Evolutionary conservation across 2,113 vertebrate genomes (phyloP).

Genomic region (Polypterus senegalus): DNA sequence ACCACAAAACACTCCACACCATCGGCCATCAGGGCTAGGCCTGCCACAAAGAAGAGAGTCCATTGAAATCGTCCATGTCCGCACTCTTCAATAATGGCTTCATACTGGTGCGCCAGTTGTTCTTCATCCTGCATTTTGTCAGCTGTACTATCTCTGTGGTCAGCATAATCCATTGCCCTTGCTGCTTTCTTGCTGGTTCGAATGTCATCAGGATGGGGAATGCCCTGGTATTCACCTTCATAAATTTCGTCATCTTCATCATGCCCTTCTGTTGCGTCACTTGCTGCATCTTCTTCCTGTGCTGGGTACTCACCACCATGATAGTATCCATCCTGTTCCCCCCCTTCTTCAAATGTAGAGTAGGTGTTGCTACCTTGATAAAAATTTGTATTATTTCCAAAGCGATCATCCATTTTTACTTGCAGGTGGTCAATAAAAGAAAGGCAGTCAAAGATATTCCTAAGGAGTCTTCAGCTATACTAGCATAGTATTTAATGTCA

Average conservation of each 20-base stretch:
- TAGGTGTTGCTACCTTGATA: slow-evolving; percentile 49
- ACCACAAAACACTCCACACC: slow-evolving; percentile 93
- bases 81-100: slow-evolving; percentile 90
- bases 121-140: slow-evolving; percentile 76
- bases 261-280: slow-evolving; percentile 85
- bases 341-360: slow-evolving; percentile 49
- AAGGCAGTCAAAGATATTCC: slow-evolving; percentile 20
- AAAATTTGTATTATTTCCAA: slow-evolving; percentile 51
- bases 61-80: slow-evolving; percentile 94
- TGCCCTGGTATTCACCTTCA: slow-evolving; percentile 92
- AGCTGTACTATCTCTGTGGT: slow-evolving; percentile 57
- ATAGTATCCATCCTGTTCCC: slow-evolving; percentile 53
- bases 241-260: slow-evolving; percentile 93
- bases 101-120: slow-evolving; percentile 83
- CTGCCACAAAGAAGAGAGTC: slow-evolving; percentile 82
- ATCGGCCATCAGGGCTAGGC: slow-evolving; percentile 90
- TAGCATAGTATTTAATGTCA: slow-evolving; percentile 31
- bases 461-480: slow-evolving; percentile 29
- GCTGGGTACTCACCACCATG: slow-evolving; percentile 46
- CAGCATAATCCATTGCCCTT: slow-evolving; percentile 43
- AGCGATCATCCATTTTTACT: slow-evolving; percentile 62
- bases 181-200: slow-evolving; percentile 61
- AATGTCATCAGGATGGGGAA: slow-evolving; percentile 86
- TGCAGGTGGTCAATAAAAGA: slow-evolving; percentile 21
- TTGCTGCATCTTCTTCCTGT: slow-evolving; percentile 76